Evolutionary conservation across 2,113 vertebrate species (phyloP), one percentile per base, ranked within the genome.

Genomic region (Danionella cerebrum): DNA sequence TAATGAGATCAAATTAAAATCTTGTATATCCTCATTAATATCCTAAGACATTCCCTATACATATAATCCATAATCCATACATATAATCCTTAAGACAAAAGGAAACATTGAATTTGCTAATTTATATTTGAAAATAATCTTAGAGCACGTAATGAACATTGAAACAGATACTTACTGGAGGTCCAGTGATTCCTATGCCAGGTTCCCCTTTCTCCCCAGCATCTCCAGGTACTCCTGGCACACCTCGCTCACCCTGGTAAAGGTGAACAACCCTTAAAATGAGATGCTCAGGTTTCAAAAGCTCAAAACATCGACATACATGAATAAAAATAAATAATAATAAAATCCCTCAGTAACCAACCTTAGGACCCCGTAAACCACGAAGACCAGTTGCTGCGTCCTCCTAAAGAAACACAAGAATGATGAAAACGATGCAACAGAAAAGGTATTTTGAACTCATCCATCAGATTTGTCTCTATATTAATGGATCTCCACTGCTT

Each of bases 311-410:
- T n/a, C n/a, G n/a, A n/a, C n/a, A n/a, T n/a, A n/a, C n/a, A n/a
- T n/a, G n/a, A n/a, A 33, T 16, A 53, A 33, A 53, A 53, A 3
- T 13, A 5, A 53, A 33, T 6, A 16, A 2, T 19, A 33, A 33
- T 33, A 33, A 1, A 53, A 53, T 12, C 19, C 14, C 5, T 22
- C 51, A 33, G 33, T 2, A 33, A 44, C 76, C 31, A 89, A 98
- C 96, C 95, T 98, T 98, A 71, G 95, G 92, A 4, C 95, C 96
- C 0, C 96, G 90, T 58, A 94, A 91, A 38, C 92, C 94, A 76
- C 91, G 87, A 38, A 68, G 69, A 65, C 91, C 85, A 76, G 90
- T 77, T 69, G 76, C 73, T 42, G 85, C 89, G 47, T 86, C 82
- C 7, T 88, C 91, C 95, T 98, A 41, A 13, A 64, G 66, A 67